Evolutionary conservation across 2,113 vertebrate species (phyloP).

Genomic region (Thymallus thymallus): DNA sequence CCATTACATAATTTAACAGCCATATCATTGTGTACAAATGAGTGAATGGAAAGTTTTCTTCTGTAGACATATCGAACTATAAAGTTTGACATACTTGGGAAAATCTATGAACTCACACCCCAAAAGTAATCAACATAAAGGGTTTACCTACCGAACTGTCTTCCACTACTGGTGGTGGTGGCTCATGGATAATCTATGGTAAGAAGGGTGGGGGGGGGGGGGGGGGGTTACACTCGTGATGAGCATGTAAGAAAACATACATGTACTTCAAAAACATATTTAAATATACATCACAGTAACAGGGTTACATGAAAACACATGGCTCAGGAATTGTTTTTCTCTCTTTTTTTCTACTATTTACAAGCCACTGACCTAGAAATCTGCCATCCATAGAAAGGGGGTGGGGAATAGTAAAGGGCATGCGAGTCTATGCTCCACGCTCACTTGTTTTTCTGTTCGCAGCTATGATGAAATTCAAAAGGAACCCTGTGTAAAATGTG

Average conservation of each 20-base stretch:
- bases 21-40: not conserved
- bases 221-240: not conserved
- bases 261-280: not conserved
- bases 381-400: slow-evolving; percentile 56
- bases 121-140: not conserved
- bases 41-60: not conserved
- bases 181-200: slow-evolving; percentile 75
- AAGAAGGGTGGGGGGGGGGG: too few species aligned
- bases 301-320: slow-evolving; percentile 57
- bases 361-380: slow-evolving; percentile 67
- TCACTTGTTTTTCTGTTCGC: not conserved
- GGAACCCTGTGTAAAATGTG: not conserved
- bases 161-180: slow-evolving; percentile 68
- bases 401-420: not conserved
- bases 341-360: slow-evolving; percentile 35
- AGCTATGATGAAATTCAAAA: not conserved
- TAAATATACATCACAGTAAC: slow-evolving; percentile 13
- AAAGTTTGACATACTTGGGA: not conserved
- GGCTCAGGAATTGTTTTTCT: slow-evolving; percentile 46
- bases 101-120: not conserved
- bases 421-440: slow-evolving; percentile 14
- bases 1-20: not conserved
- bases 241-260: too few species aligned
- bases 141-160: slow-evolving; percentile 73
- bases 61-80: not conserved